Percentiles rank a stretch among this genome's conserved stretches.
Conservation (phyloP, 2,797 vertebrate genomes). For the Carcharodon carcharias region DNA sequence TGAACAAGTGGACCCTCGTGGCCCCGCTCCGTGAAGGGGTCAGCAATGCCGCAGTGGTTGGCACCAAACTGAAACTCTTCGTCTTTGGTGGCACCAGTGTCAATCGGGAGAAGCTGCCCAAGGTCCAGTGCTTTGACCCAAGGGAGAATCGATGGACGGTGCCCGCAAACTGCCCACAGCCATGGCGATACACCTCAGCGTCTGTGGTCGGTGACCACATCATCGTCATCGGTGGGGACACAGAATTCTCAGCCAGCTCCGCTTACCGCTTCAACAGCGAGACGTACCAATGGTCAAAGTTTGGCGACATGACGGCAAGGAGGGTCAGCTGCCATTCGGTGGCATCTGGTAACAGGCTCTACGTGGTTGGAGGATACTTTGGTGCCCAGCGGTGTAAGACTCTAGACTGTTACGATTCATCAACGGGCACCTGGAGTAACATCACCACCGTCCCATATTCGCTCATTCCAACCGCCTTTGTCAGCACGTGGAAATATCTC, state of each 20-base stretch:
- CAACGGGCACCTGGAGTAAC: slow-evolving; percentile 72
- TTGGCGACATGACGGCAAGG: slow-evolving; percentile 69
- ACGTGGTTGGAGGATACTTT: slow-evolving; percentile 75
- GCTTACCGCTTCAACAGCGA: slow-evolving; percentile 79
- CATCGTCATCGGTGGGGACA: slow-evolving; percentile 73
- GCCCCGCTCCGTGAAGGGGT: slow-evolving; percentile 74
- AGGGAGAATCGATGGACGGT: slow-evolving; percentile 72
- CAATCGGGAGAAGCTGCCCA: slow-evolving; percentile 71
- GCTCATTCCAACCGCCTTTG: slow-evolving; percentile 75
- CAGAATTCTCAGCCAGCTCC: slow-evolving; percentile 73
- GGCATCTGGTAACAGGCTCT: slow-evolving; percentile 71
- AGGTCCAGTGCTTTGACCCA: slow-evolving; percentile 77
- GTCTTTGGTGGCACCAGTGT: slow-evolving; percentile 74
- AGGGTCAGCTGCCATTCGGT: slow-evolving; percentile 76
- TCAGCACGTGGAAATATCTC: slow-evolving; percentile 82
- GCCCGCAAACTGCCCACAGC: slow-evolving; percentile 69
- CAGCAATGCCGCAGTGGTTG: slow-evolving; percentile 75
- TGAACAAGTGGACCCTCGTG: slow-evolving; percentile 75
- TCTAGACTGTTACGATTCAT: slow-evolving; percentile 74
- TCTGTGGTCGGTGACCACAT: slow-evolving; percentile 72
- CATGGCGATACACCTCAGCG: slow-evolving; percentile 76
- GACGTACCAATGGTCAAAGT: slow-evolving; percentile 76
- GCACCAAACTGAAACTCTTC: slow-evolving; percentile 75
- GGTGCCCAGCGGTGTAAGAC: slow-evolving; percentile 75
- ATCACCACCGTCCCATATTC: slow-evolving; percentile 76